These are phyloP conservation scores for Kryptolebias ocellatus DNA, from an alignment of 2,797 vertebrate genomes.

Conservation along the genomic window DNA sequence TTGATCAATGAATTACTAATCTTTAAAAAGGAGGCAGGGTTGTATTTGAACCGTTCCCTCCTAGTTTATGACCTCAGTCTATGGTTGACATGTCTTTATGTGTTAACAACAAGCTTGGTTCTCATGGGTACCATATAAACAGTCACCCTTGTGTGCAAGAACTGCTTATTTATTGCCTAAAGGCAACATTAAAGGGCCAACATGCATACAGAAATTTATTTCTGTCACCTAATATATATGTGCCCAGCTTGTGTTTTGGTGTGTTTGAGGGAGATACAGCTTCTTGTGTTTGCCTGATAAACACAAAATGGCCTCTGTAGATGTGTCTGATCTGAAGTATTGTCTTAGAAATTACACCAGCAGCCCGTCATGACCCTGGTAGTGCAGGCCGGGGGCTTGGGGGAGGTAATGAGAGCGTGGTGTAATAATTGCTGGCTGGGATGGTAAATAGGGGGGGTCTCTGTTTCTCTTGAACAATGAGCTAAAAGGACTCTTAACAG, in stretches of 20 bases:
- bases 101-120: constrained; percentile 22
- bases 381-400: constrained; percentile 43
- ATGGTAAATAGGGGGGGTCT: constrained; percentile 71
- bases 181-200: background rate
- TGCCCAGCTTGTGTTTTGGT: constrained; percentile 10
- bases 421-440: constrained; percentile 64
- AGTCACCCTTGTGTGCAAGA: constrained; percentile 8
- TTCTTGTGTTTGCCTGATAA: constrained; percentile 62
- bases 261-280: constrained; percentile 47
- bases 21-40: constrained; percentile 27
- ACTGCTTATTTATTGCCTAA: constrained; percentile 18
- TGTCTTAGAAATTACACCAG: constrained; percentile 59
- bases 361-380: constrained; percentile 51
- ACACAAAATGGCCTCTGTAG: constrained; percentile 58
- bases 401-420: constrained; percentile 53
- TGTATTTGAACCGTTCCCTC: constrained; percentile 42
- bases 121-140: constrained; percentile 28
- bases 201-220: constrained; percentile 3
- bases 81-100: constrained; percentile 10
- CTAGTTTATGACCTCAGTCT: constrained; percentile 47
- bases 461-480: constrained; percentile 75
- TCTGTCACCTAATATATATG: constrained; percentile 20
- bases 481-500: constrained; percentile 60
- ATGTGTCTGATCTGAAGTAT: constrained; percentile 54
- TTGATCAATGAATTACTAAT: constrained; percentile 58